Conservation (phyloP, 2,888 invertebrate genomes). For the Alentia gelatinosa region DNA sequence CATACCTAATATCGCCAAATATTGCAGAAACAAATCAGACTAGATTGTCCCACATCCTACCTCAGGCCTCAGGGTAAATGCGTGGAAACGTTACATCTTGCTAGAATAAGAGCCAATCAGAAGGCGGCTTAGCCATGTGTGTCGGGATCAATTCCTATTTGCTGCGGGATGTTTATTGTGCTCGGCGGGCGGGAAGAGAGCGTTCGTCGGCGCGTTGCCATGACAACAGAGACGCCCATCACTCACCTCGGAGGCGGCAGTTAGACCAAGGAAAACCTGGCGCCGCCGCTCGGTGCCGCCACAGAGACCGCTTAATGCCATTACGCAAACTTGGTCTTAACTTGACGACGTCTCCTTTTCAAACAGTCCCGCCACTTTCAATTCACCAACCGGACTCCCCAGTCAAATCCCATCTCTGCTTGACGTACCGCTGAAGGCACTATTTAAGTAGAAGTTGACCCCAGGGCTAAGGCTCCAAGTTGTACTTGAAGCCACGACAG, state of each 20-base stretch:
- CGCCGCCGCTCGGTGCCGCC: not conserved
- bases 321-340: too few relatives aligned
- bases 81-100: slow-evolving; percentile 32
- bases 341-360: too few relatives aligned
- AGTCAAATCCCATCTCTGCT: too few relatives aligned
- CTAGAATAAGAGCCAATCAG: slow-evolving; percentile 28
- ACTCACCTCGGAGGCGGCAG: not conserved
- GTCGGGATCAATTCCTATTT: slow-evolving; percentile 32
- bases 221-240: slow-evolving; percentile 3
- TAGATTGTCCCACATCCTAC: not conserved
- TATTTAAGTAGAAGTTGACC: too few relatives aligned
- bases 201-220: not conserved
- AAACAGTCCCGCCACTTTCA: too few relatives aligned
- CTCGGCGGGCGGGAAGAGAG: not conserved
- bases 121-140: slow-evolving; percentile 24
- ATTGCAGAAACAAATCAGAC: not conserved
- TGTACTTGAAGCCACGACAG: too few relatives aligned
- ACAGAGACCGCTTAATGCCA: not conserved
- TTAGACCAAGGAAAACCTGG: not conserved
- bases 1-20: not conserved
- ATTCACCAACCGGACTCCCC: too few relatives aligned
- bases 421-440: too few relatives aligned
- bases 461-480: too few relatives aligned
- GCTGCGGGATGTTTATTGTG: slow-evolving; percentile 42
- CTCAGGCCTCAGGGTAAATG: not conserved